phyloP scores from a whole-genome alignment of 1,140 invertebrate genomes.

The Microvelia longipes region DNA sequence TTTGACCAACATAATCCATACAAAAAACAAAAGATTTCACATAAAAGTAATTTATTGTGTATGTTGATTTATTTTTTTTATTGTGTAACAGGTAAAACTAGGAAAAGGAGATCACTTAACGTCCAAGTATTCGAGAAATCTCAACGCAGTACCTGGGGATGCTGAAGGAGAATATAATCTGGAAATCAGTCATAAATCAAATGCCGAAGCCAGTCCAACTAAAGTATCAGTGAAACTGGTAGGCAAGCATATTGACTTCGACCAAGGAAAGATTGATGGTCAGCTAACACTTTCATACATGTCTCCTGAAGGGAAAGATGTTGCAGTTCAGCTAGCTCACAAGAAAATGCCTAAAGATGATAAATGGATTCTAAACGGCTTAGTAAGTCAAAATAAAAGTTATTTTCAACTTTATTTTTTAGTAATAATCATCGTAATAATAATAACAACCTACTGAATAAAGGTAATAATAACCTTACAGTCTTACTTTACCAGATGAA shows the following conservation, averaged over 20 bases:
- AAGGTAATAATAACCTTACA: too few relatives aligned
- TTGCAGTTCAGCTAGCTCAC: slow-evolving; percentile 8
- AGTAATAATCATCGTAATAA: background rate
- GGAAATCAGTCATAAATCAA: background rate
- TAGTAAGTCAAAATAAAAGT: slow-evolving; percentile 13
- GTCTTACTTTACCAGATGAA: too few relatives aligned
- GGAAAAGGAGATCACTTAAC: background rate
- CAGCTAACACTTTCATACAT: slow-evolving; percentile 12
- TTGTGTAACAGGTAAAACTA: background rate
- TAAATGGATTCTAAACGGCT: slow-evolving; percentile 13
- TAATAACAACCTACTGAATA: background rate
- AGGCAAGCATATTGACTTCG: slow-evolving; percentile 17
- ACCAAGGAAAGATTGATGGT: slow-evolving; percentile 15
- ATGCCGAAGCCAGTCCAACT: background rate
- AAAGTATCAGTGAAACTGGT: slow-evolving; percentile 13
- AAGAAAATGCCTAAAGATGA: slow-evolving; percentile 14
- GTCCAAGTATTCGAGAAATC: background rate
- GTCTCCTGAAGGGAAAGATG: slow-evolving; percentile 13
- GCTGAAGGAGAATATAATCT: background rate
- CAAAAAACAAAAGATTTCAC: too few relatives aligned
- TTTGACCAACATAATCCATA: too few relatives aligned
- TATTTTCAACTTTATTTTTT: background rate
- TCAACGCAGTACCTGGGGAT: background rate
- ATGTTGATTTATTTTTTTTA: too few relatives aligned
- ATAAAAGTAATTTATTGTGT: too few relatives aligned